phyloP scores from a whole-genome alignment of 2,888 invertebrate genomes.

The Netelia virgata region DNA sequence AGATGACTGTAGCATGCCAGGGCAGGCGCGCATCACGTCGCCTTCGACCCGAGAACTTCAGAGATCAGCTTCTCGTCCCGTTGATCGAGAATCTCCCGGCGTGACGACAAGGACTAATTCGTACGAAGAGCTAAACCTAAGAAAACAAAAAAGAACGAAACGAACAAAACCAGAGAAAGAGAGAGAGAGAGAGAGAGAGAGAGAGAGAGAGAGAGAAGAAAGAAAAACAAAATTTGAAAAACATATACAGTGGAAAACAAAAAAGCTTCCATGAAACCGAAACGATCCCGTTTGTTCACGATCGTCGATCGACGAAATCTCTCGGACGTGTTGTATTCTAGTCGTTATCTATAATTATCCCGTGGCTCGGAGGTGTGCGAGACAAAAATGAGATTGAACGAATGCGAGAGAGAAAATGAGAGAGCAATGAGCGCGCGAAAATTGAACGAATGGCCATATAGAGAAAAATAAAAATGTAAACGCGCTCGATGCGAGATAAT shows the following conservation, averaged over 20 bases:
- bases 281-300: conserved; percentile 18
- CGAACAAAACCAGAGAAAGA: neutral
- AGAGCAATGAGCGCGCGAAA: neutral
- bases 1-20: conserved; percentile 82
- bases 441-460: neutral
- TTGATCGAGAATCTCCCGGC: conserved; percentile 38
- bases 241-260: conserved; percentile 16
- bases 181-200: conserved; percentile 7
- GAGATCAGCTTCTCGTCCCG: conserved; percentile 64
- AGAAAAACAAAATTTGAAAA: conserved; percentile 31
- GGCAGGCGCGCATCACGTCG: conserved; percentile 78
- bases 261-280: conserved; percentile 18
- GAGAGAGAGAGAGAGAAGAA: conserved; percentile 18
- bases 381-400: conserved; percentile 1
- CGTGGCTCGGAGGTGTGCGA: conserved; percentile 37
- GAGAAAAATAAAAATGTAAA: neutral
- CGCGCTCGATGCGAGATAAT: conserved; percentile 14
- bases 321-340: conserved; percentile 65
- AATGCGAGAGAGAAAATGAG: conserved; percentile 13
- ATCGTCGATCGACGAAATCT: conserved; percentile 23
- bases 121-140: conserved; percentile 4
- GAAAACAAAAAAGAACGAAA: conserved; percentile 6
- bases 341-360: conserved; percentile 61
- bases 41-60: conserved; percentile 74
- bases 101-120: conserved; percentile 20